Evolutionary conservation across 1,140 invertebrate genomes (phyloP), one percentile per base, ranked within the genome.

Genomic region (Dolichoris vasculosae): DNA sequence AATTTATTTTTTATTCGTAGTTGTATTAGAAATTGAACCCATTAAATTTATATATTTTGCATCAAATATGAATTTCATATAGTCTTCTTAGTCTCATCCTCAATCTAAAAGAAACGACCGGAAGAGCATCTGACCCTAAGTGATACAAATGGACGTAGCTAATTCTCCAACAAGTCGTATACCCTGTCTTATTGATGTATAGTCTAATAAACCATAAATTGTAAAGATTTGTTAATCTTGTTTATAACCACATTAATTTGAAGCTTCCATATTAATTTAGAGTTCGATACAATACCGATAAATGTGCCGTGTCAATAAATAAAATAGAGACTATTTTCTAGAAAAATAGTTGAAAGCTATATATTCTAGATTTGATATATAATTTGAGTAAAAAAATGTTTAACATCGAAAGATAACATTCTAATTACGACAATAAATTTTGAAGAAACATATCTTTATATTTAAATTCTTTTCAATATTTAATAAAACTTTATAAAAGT

Each of bases 141-240:
- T 69, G 32, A 38, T 69, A 69, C 67, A 15, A 69, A 69, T 69
- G 67, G 32, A 15, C 35, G n/a, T 69, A 38, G 35, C 30, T n/a
- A 73, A 73, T 73, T 6, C 30, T 38, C 38, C 38, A 40, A 73
- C 38, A 73, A 43, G 26, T 73, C 38, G 69, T 43, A 43, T 43
- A n/a, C 40, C 26, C 23, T 73, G 38, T 73, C 69, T n/a, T n/a
- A 73, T 73, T 73, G 69, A 73, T 73, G 8, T 43, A 73, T 73
- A 43, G 38, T 73, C 23, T n/a, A 73, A 43, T 71, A 73, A 73
- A 73, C 38, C 30, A 0, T 3, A 73, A 43, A 73, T 4, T 73
- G 7, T 20, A 43, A 73, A 43, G 38, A 43, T 43, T 73, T 73
- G 11, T 73, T 43, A 43, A 43, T 43, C 38, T 40, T 73, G 35